Conservation (phyloP, 1,140 invertebrate genomes). For the Stegodyphus mimosarum region DNA sequence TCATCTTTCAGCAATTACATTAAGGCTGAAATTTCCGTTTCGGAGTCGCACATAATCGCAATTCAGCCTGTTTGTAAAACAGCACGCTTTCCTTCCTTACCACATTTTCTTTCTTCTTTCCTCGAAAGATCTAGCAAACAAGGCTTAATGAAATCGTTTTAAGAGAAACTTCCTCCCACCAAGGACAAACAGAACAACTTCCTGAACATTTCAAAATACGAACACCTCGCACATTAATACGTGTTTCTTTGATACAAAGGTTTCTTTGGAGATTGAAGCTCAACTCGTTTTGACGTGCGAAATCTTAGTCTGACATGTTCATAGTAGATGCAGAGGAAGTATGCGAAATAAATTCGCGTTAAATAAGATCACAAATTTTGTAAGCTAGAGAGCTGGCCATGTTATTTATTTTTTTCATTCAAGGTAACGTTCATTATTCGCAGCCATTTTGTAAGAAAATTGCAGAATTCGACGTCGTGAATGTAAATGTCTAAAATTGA, state of each 20-base stretch:
- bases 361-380: too few species aligned
- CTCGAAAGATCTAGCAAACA: slow-evolving; percentile 23
- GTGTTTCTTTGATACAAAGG: not conserved
- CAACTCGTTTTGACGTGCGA: too few species aligned
- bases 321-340: too few species aligned
- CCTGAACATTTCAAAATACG: slow-evolving; percentile 3
- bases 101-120: not conserved
- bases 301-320: too few species aligned
- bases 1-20: slow-evolving; percentile 1
- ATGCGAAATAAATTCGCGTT: too few species aligned
- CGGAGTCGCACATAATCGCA: not conserved
- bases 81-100: slow-evolving; percentile 2
- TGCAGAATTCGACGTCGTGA: too few species aligned
- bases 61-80: slow-evolving; percentile 17
- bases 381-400: too few species aligned
- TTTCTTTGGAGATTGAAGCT: not conserved
- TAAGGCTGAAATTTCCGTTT: slow-evolving; percentile 8
- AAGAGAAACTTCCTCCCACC: slow-evolving; percentile 13
- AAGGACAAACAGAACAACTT: slow-evolving; percentile 13
- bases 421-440: too few species aligned
- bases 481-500: too few species aligned
- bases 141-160: slow-evolving; percentile 28
- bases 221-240: not conserved
- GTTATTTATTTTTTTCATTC: too few species aligned
- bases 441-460: too few species aligned